Evolutionary conservation across 2,888 invertebrate species (phyloP).

Genomic region (Yponomeuta sedellus): DNA sequence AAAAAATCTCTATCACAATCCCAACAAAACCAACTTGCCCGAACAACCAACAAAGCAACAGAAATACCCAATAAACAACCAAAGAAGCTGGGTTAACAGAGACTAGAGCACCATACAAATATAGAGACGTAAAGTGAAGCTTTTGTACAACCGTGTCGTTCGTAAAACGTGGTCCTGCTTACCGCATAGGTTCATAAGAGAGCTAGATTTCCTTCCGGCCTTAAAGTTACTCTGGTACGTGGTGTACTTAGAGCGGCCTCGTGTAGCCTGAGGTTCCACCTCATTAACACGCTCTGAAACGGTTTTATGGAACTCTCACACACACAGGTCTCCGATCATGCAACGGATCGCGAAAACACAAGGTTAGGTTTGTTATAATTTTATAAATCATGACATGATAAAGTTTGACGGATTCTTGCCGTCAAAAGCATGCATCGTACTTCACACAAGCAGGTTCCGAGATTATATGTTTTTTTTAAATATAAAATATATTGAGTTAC

Average conservation of each 20-base stretch:
- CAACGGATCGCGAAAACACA: slow-evolving; percentile 13
- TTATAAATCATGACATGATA: slow-evolving; percentile 4
- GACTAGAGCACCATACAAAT: slow-evolving; percentile 22
- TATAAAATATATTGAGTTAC: slow-evolving; percentile 1
- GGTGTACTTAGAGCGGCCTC: slow-evolving; percentile 89
- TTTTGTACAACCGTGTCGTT: slow-evolving; percentile 45
- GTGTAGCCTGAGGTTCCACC: slow-evolving; percentile 84
- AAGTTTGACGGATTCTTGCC: slow-evolving; percentile 12
- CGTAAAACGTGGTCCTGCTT: slow-evolving; percentile 75
- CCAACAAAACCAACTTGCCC: slow-evolving; percentile 4
- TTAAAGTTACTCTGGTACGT: slow-evolving; percentile 92
- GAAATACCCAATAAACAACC: slow-evolving; percentile 64
- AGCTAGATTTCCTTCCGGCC: slow-evolving; percentile 92
- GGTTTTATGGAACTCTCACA: slow-evolving; percentile 40
- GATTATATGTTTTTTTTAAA: neutral
- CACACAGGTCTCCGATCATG: slow-evolving; percentile 8
- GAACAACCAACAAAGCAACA: slow-evolving; percentile 28
- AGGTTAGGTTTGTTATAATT: neutral
- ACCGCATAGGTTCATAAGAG: slow-evolving; percentile 97
- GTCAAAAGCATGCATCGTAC: slow-evolving; percentile 42
- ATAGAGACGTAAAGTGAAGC: slow-evolving; percentile 42
- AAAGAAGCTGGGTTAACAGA: slow-evolving; percentile 35
- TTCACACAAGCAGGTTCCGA: slow-evolving; percentile 46
- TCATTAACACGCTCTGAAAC: slow-evolving; percentile 90
- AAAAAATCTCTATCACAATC: slow-evolving; percentile 12